Evolutionary conservation across 2,888 invertebrate genomes (phyloP), one percentile per base, ranked within the genome.

Genomic region (Mythimna vitellina): DNA sequence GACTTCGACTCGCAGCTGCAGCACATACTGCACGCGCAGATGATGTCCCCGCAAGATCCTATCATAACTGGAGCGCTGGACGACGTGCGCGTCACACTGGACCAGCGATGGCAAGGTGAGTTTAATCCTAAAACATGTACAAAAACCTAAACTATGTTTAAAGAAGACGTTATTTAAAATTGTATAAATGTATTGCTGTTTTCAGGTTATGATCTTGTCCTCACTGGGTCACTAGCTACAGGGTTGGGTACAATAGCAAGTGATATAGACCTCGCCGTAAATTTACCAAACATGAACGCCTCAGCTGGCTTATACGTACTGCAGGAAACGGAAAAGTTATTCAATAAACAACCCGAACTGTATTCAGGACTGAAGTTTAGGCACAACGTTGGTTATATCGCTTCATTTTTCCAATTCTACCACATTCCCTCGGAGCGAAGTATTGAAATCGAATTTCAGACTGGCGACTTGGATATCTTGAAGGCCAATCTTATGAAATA

Each of bases 201-300:
- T 65, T 0, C 80, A 89, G 89, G 74, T 22, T 67, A 73, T 22
- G 66, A 73, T 60, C 72, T 86, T 9, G 20, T 29, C 1, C 65
- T 76, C 8, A 82, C 72, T 51, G 89, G 89, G 0, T 86, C 89
- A 0, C 61, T 86, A 12, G 74, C 66, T 8, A 78, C 81, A 5
- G 88, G 87, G 0, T 68, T 89, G 17, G 85, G 77, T 5, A 35
- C 73, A 9, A 68, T 70, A 42, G 38, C 64, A 35, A 89, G 89
- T 61, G 89, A 89, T 70, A 65, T 76, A 0, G 89, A 89, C 74
- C 76, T 82, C 54, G 61, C 65, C 69, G 67, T 78, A 7, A n/a
- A 54, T 6, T 20, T 87, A 29, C 81, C 83, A 3, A 51, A 73
- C 42, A 70, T 64, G 22, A 61, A 68, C 57, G 29, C 25, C 4